These are phyloP conservation scores for Scytalopus superciliaris DNA, from an alignment of 2,113 vertebrate genomes.

Conservation along the genomic window DNA sequence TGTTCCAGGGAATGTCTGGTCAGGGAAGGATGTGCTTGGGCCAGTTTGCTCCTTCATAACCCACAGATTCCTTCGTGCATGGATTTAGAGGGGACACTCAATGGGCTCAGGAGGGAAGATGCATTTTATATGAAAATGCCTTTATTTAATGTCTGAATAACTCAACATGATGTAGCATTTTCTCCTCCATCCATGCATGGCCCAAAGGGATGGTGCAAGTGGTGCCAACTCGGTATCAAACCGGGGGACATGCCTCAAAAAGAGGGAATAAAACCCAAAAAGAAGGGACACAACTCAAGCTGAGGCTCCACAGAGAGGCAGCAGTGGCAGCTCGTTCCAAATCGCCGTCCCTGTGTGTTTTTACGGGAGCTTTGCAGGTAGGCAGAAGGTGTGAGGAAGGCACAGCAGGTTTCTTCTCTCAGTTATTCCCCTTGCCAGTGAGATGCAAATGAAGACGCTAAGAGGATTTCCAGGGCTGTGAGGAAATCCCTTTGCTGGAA, in stretches of 20 bases:
- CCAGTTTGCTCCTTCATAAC: background rate
- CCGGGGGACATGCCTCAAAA: rapidly evolving
- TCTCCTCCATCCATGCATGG: rapidly evolving
- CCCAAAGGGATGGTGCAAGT: background rate
- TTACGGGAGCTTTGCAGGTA: background rate
- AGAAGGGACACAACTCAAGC: too few relatives aligned
- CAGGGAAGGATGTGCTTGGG: background rate
- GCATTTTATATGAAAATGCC: background rate
- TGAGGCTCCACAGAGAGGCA: rapidly evolving
- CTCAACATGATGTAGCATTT: rapidly evolving
- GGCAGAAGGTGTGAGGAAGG: background rate
- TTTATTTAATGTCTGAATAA: background rate
- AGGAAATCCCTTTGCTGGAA: background rate
- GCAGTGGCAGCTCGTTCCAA: background rate
- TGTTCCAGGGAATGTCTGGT: background rate
- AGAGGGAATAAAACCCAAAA: background rate
- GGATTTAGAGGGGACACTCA: background rate
- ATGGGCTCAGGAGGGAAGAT: background rate
- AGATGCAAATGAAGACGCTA: background rate
- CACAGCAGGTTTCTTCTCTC: background rate
- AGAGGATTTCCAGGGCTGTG: background rate
- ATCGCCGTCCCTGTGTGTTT: rapidly evolving
- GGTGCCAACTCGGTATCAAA: background rate
- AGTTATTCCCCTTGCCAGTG: background rate
- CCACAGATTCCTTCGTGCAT: background rate